Evolutionary conservation across 2,797 vertebrate species (phyloP), one percentile per base, ranked within the genome.

Genomic region (Prionace glauca): DNA sequence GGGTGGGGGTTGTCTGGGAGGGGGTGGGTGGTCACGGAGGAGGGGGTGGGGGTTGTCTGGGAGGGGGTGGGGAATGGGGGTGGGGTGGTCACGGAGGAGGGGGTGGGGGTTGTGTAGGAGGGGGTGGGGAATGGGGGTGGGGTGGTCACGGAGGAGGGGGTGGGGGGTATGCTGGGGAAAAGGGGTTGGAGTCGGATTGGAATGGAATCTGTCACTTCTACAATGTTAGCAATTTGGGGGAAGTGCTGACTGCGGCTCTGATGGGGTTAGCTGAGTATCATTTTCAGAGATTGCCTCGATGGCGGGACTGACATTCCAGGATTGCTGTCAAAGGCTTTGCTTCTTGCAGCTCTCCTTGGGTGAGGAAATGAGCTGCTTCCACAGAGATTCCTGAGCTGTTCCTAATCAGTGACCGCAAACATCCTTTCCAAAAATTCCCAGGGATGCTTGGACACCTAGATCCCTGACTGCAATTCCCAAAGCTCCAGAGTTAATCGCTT

Each of bases 381-480:
- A 50, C 69, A 95, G 45, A 32, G 45, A 77, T 95, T 95, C 93
- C 93, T 77, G 92, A 11, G 93, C 71, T 77, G 93, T 50, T 32
- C 26, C 93, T 95, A 95, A 95, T 77, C 93, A 60, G 26, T n/a
- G 71, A 16, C 93, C 93, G 60, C 93, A 95, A 77, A 95, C 93
- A 95, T 95, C 93, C 93, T 95, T 60, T 95, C 93, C 93, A 77
- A 77, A 72, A 60, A 29, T 95, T 95, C 93, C 93, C 93, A 95
- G 45, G 71, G 50, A 95, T 60, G 93, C 93, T n/a, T 60, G 93
- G 93, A 69, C 93, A 74, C 93, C 93, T 72, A 95, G 69, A 95
- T 60, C 22, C 69, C 71, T 77, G 93, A n/a, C 93, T 74, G 45
- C 16, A 92, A 95, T 95, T 95, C 71, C 93, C 93, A 77, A 60